Base-by-base conservation (phyloP, 2,888 invertebrate genomes). In the Smittia aterrima region DNA sequence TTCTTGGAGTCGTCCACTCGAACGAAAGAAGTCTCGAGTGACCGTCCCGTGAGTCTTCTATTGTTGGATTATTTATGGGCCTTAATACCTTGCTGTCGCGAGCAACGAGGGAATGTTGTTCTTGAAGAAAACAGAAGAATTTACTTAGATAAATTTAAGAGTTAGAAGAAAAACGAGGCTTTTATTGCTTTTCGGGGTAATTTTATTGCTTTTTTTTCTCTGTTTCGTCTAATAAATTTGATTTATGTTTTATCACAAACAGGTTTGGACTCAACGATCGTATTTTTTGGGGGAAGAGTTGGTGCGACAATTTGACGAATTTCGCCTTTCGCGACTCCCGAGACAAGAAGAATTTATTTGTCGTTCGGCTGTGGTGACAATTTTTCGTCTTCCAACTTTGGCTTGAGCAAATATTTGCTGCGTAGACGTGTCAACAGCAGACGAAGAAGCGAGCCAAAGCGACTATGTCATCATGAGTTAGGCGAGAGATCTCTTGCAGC, bases 41-140 rank as follows among this genome's bases (percentile, higher is more conserved):
- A 47, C 18, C 11, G 6, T 47, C 18, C 58, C 58, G n/a, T 47
- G 58, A 58, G 13, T 41, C 41, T 53, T 54, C 54, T 25, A 71
- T 71, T 71, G 70, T 58, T 64, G 72, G 54, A 72, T 62, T 72
- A 72, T 72, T 72, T 72, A 72, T 62, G 62, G 32, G 62, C 72
- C 72, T 62, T 72, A 72, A 72, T 62, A 64, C 64, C 64, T 25
- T 27, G 25, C 64, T 64, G 64, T 64, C 64, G 64, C 64, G 64
- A 25, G 20, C n/a, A 27, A n/a, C n/a, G n/a, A 24, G 64, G 25
- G 11, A 58, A 58, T 58, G 58, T 47, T 47, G n/a, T 64, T 64
- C 27, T 64, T 20, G n/a, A 58, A 58, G 58, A 58, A 22, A 27
- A 64, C 24, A 64, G 25, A 64, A 64, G 16, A 64, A 64, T 27